Evolutionary conservation across 1,140 invertebrate species (phyloP).

Genomic region (Cydia fagiglandana): DNA sequence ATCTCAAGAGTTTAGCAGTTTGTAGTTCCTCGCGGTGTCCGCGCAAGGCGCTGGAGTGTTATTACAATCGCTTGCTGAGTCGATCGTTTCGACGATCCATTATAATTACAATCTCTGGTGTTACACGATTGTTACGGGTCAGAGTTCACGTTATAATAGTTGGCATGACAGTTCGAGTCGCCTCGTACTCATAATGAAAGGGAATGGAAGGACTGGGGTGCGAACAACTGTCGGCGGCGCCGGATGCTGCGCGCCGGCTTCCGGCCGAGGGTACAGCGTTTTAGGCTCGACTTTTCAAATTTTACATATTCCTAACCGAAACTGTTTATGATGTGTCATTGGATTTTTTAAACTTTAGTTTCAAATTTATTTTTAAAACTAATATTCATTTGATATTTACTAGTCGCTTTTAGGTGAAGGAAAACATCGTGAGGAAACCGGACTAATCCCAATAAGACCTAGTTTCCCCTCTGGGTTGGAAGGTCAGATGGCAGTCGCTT

Average conservation of each 20-base stretch:
- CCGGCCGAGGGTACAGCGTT: conserved; percentile 59
- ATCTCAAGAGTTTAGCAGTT: conserved; percentile 28
- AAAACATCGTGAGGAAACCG: no score
- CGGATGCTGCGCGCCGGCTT: conserved; percentile 69
- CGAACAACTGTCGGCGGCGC: conserved; percentile 58
- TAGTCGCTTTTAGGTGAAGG: no score
- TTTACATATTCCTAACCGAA: neutral
- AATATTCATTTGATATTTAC: no score
- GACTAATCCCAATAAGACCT: no score
- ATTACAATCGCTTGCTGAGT: neutral
- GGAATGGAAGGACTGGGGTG: conserved; percentile 48
- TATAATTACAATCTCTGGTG: neutral
- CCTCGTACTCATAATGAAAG: neutral
- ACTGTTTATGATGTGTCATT: neutral
- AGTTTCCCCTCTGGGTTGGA: no score
- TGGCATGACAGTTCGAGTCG: neutral
- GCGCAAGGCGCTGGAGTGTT: conserved; percentile 57
- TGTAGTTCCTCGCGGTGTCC: conserved; percentile 55
- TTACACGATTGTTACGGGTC: neutral
- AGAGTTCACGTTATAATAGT: neutral
- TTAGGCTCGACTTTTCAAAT: conserved; percentile 46
- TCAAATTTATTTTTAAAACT: neutral
- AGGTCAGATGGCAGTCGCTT: no score
- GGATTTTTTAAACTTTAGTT: neutral
- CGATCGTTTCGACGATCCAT: neutral